Base-by-base conservation (phyloP, 2,113 vertebrate species). In the Gymnobelideus leadbeateri region DNA sequence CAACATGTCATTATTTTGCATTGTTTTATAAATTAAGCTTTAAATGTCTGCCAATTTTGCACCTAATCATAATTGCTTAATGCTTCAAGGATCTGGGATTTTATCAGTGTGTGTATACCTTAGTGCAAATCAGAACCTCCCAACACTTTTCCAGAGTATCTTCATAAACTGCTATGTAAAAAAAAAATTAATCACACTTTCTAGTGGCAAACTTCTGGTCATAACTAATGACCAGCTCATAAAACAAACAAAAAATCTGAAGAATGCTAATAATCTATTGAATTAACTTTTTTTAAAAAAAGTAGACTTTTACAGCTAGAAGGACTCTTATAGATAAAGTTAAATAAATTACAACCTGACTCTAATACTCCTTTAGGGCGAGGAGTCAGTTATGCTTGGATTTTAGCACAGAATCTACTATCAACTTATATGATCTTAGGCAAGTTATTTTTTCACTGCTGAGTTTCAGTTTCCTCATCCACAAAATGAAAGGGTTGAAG, bases 361-460 rank as follows among this genome's bases (percentile, higher is more conserved):
- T 77, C 16, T 68, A 37, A 68, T 19, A n/a, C 37, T 77, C 61
- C 14, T 19, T 68, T 37, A 96, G 49, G 52, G 89, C 96, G 54
- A 89, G 47, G 47, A 96, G n/a, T 14, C 52, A 0, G 43, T 50
- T 43, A 89, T 46, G 91, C 0, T 3, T 91, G 31, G 93, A 19
- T 91, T 95, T 97, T 46, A 94, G 68, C 89, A 21, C 55, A 51
- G 95, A 52, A 21, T 96, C 43, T 25, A 95, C 92, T 31, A 37
- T 28, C 89, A 61, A 26, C 46, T 68, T 89, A 46, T 94, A 21
- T 89, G 8, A 92, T 84, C 68, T 95, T 51, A 96, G 55, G 46
- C 47, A 96, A 93, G 51, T 89, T 91, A 94, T 92, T 92, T 89
- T 91, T 57, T 84, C 50, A 51, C 95, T n/a, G 93, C 89, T 93